phyloP scores from a whole-genome alignment of 2,888 invertebrate species.

The Diploptera punctata region DNA sequence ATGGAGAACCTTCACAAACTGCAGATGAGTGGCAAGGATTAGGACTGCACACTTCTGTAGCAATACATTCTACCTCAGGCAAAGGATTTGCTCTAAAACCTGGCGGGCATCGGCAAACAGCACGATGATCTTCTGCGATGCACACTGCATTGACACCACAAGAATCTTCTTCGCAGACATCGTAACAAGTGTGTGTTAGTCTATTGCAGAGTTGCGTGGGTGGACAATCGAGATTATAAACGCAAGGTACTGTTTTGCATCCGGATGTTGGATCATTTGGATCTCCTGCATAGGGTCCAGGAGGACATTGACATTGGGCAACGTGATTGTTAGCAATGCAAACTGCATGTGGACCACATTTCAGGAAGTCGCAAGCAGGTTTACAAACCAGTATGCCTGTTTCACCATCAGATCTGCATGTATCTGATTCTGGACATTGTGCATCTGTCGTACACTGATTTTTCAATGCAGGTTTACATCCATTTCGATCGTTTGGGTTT shows the following conservation, averaged over 20 bases:
- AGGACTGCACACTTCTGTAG: conserved; percentile 73
- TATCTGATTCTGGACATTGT: conserved; percentile 83
- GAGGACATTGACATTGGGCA: conserved; percentile 88
- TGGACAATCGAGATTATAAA: conserved; percentile 86
- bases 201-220: conserved; percentile 81
- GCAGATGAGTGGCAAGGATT: conserved; percentile 85
- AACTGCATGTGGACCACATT: conserved; percentile 86
- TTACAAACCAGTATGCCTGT: conserved; percentile 70
- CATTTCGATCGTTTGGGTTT: conserved; percentile 88
- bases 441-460: conserved; percentile 81
- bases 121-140: conserved; percentile 82
- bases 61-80: conserved; percentile 81
- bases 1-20: conserved; percentile 68
- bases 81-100: conserved; percentile 82
- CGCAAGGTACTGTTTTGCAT: conserved; percentile 82
- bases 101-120: conserved; percentile 84
- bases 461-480: conserved; percentile 76
- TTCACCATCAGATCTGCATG: conserved; percentile 68
- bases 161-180: conserved; percentile 80
- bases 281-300: conserved; percentile 85
- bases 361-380: conserved; percentile 76
- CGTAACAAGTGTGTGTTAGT: conserved; percentile 79
- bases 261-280: conserved; percentile 78
- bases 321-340: conserved; percentile 90
- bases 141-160: conserved; percentile 90